phyloP scores from a whole-genome alignment of 1,140 invertebrate genomes.

The Drosophila ficusphila region DNA sequence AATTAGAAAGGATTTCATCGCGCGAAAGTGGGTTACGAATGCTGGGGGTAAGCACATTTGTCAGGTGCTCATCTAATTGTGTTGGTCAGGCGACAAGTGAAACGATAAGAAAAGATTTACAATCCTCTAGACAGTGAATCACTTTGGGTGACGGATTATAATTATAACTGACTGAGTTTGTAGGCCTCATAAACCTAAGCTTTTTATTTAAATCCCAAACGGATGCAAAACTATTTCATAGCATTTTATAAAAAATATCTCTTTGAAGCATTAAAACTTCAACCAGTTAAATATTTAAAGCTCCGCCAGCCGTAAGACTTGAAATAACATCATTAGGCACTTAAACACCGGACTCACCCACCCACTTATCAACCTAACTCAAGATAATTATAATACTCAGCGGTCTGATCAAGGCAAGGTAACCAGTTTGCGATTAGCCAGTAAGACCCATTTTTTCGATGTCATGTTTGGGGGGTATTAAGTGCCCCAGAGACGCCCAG shows the following conservation, averaged over 20 bases:
- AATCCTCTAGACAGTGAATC: neutral
- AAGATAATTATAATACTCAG: conserved; percentile 8
- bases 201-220: no score
- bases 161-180: neutral
- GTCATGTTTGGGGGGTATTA: conserved; percentile 19
- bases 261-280: neutral
- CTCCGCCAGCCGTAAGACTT: neutral
- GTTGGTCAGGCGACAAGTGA: conserved; percentile 28
- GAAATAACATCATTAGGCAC: neutral
- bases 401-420: conserved; percentile 23
- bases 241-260: neutral
- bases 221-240: no score
- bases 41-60: conserved; percentile 1
- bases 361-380: neutral
- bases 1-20: conserved; percentile 50
- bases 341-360: neutral
- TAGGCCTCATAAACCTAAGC: no score
- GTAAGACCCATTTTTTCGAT: conserved; percentile 14
- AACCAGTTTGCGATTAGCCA: conserved; percentile 9
- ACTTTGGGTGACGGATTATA: neutral
- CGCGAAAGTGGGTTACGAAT: conserved; percentile 35
- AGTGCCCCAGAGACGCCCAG: conserved; percentile 8
- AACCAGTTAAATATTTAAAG: neutral
- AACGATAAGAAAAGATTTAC: conserved; percentile 23
- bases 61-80: conserved; percentile 34